Evolutionary conservation across 53 echinoderm and acorn worm genomes (phyloP).

Genomic region (Holothuria scabra): DNA sequence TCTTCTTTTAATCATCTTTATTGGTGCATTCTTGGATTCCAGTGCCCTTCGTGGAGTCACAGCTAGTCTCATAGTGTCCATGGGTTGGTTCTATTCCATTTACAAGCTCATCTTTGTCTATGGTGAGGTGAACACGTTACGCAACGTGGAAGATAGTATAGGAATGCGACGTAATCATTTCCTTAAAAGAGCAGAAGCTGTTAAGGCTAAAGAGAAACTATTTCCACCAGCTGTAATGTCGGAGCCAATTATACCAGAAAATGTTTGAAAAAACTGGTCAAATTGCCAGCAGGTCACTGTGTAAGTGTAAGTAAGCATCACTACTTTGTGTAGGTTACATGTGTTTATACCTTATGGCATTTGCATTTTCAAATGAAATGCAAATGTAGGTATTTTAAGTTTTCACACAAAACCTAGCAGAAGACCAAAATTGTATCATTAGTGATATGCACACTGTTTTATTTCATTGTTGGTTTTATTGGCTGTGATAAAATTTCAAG

Average conservation of each 20-base stretch:
- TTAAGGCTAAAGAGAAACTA: neutral
- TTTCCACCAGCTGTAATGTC: neutral
- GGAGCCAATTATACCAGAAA: slow-evolving; percentile 9
- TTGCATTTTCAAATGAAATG: no score
- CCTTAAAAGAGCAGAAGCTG: slow-evolving; percentile 9
- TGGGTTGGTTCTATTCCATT: slow-evolving; percentile 40
- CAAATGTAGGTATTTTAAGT: no score
- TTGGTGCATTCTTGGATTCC: slow-evolving; percentile 39
- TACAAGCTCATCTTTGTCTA: slow-evolving; percentile 46
- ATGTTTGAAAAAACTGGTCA: neutral
- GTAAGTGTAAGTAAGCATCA: no score
- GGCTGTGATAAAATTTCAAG: no score
- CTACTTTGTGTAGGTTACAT: no score
- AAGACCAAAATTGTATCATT: no score
- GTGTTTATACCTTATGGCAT: no score
- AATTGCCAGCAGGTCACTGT: no score
- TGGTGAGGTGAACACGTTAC: slow-evolving; percentile 42
- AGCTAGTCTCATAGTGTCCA: slow-evolving; percentile 20
- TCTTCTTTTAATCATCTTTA: slow-evolving; percentile 28
- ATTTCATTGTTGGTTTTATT: no score
- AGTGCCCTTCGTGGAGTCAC: slow-evolving; percentile 30
- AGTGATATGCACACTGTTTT: no score
- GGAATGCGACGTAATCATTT: slow-evolving; percentile 20
- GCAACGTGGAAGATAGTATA: slow-evolving; percentile 44
- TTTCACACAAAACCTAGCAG: no score